phyloP scores from a whole-genome alignment of 2,888 invertebrate genomes.

The Lingula anatina region DNA sequence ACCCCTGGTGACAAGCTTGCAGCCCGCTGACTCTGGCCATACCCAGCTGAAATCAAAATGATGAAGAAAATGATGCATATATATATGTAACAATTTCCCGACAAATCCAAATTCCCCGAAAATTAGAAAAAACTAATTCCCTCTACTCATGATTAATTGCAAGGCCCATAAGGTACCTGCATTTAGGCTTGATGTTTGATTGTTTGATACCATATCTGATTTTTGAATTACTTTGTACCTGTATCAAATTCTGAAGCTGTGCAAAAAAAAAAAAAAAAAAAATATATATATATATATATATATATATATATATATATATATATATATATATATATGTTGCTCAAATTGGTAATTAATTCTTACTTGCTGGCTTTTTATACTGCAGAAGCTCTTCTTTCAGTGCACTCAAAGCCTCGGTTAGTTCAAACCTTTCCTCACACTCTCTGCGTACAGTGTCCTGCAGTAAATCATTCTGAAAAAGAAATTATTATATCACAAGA shows the following conservation, averaged over 20 bases:
- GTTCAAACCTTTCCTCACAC: conserved; percentile 50
- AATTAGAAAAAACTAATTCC: no score
- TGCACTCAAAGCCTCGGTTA: conserved; percentile 47
- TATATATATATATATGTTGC: no score
- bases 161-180: no score
- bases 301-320: not conserved
- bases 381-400: conserved; percentile 35
- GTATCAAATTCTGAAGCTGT: conserved; percentile 15
- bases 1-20: no score
- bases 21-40: no score
- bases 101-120: no score
- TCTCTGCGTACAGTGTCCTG: conserved; percentile 48
- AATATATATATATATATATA: not conserved
- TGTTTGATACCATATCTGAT: no score
- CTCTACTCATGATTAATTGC: not conserved
- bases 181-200: no score
- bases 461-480: conserved; percentile 32
- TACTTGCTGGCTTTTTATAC: conserved; percentile 35
- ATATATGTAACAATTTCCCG: no score
- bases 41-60: no score
- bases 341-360: not conserved
- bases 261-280: conserved; percentile 8
- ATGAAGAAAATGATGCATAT: no score
- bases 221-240: no score
- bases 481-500: not conserved